Evolutionary conservation across 2,113 vertebrate species (phyloP).

Genomic region (Nannospalax galili): DNA sequence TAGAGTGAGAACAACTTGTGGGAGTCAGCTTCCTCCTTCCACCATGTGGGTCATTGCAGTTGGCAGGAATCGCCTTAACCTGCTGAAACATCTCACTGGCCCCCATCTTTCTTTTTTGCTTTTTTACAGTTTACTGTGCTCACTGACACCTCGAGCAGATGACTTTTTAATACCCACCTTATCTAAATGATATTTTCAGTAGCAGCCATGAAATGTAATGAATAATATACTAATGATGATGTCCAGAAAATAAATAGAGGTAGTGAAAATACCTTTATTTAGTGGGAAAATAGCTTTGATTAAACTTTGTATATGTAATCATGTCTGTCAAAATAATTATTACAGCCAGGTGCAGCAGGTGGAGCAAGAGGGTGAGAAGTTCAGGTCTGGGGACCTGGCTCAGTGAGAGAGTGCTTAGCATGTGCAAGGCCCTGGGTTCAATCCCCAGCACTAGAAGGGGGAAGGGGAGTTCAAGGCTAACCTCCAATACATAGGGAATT

Average conservation of each 20-base stretch:
- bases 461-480: neutral
- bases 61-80: neutral
- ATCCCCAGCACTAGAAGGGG: neutral
- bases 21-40: no score
- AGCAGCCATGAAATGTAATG: neutral
- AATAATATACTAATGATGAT: constrained; percentile 27
- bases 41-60: no score
- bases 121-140: neutral
- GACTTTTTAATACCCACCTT: neutral
- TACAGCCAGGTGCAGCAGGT: neutral
- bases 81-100: neutral
- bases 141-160: neutral
- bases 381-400: neutral
- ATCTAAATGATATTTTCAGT: constrained; percentile 41
- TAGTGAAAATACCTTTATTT: constrained; percentile 1
- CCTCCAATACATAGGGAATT: neutral
- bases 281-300: no score
- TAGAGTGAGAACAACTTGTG: no score
- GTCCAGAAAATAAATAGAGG: constrained; percentile 49
- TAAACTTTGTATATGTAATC: constrained; percentile 26
- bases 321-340: constrained; percentile 14
- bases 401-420: no score
- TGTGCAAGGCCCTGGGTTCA: neutral
- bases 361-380: no score
- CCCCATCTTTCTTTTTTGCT: neutral